Evolutionary conservation across 2,888 invertebrate species (phyloP), one percentile per base, ranked within the genome.

Genomic region (Lydus trimaculatus): DNA sequence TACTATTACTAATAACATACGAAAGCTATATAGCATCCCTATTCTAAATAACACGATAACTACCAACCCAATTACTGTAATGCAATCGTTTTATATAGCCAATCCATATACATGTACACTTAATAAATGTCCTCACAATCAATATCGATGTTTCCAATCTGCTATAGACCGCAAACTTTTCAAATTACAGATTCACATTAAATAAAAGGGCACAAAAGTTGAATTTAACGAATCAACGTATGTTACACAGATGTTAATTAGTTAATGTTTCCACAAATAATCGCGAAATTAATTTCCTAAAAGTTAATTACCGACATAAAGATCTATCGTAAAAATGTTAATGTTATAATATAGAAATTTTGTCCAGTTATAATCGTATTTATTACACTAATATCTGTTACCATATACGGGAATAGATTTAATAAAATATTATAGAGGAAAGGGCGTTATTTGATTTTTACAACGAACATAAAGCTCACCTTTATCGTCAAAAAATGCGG

Each of bases 11-110:
- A 61, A 61, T 43, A 43, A 61, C 61, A 28, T 15, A 56, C 25
- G 61, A 36, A 61, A 36, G n/a, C 61, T 28, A 39, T 28, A 39
- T 13, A 61, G 39, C 61, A 56, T 1, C 56, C 23, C 43, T 33
- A 43, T 39, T 43, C 33, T 28, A 25, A 61, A 61, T 61, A 61
- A 61, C 61, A 61, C 28, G 61, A 61, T 39, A 33, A 61, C 61
- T 39, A 39, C 61, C 33, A 43, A 43, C 39, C 17, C 39, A 61
- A 61, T 61, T 33, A 61, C 39, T n/a, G 61, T 61, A 61, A 36
- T 61, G 61, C 61, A 28, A 43, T 25, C 20, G 39, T 23, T 61
- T 23, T 39, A 43, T 36, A 39, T 33, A 61, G 28, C 61, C 36
- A 23, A 25, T 61, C 5, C 61, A 61, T 23, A 39, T 8, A 3